These are phyloP conservation scores for Sebastes reedi DNA, from an alignment of 2,797 vertebrate genomes.

Conservation along the genomic window DNA sequence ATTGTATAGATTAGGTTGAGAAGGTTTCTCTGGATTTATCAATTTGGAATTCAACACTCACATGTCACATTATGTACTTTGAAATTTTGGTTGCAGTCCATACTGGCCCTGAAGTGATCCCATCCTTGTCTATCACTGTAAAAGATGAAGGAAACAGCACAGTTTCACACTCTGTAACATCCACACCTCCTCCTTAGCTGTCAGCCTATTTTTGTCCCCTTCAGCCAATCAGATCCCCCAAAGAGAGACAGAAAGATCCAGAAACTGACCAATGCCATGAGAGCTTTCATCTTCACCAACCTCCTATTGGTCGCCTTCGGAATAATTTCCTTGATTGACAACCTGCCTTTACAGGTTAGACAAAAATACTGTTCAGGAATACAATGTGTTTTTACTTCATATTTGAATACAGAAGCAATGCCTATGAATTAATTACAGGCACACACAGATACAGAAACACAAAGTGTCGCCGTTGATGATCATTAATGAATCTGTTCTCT, in stretches of 20 bases:
- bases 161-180: background rate
- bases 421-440: background rate
- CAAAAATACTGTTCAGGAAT: background rate
- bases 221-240: constrained; percentile 57
- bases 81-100: background rate
- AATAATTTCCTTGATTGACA: constrained; percentile 84
- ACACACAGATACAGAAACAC: background rate
- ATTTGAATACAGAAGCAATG: background rate
- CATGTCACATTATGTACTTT: background rate
- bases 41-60: background rate
- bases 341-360: constrained; percentile 86
- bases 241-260: constrained; percentile 84
- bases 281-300: constrained; percentile 89
- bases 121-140: background rate
- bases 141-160: background rate
- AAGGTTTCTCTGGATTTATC: background rate
- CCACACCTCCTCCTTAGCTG: background rate
- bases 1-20: background rate
- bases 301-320: constrained; percentile 86
- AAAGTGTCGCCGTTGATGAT: background rate
- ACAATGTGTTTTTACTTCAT: background rate
- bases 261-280: constrained; percentile 89
- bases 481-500: background rate
- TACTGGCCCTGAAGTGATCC: too few relatives aligned
- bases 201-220: constrained; percentile 10